Conservation (phyloP, 2,888 invertebrate species). For the Mesochorus sp. region DNA sequence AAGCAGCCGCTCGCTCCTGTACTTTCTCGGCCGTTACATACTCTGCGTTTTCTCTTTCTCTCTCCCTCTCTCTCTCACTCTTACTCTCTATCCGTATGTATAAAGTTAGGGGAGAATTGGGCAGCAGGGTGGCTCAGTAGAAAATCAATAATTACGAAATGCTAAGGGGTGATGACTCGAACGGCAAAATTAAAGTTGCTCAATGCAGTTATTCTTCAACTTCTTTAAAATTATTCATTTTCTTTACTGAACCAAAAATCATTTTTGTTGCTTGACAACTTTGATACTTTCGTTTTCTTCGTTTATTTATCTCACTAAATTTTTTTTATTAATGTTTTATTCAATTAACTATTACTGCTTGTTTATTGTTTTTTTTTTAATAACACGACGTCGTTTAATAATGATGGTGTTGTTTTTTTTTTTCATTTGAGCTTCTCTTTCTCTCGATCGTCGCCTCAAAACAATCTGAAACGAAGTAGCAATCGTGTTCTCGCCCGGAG, state of each 20-base stretch:
- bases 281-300: too few species aligned
- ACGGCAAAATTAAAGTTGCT: slow-evolving; percentile 81
- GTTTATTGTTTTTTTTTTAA: background rate
- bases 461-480: slow-evolving; percentile 47
- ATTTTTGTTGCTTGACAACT: background rate
- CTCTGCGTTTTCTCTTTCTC: slow-evolving; percentile 62
- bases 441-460: slow-evolving; percentile 37
- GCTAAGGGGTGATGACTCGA: slow-evolving; percentile 81
- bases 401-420: too few species aligned
- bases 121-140: slow-evolving; percentile 69
- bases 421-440: too few species aligned
- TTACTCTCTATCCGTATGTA: slow-evolving; percentile 66
- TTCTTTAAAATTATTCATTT: slow-evolving; percentile 2
- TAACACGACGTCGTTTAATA: too few species aligned
- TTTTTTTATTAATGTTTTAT: too few species aligned
- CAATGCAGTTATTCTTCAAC: slow-evolving; percentile 7
- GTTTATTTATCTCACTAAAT: too few species aligned
- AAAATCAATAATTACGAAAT: slow-evolving; percentile 82
- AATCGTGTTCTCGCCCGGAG: slow-evolving; percentile 42
- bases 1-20: slow-evolving; percentile 28
- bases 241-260: background rate
- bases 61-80: slow-evolving; percentile 68
- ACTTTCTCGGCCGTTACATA: slow-evolving; percentile 44
- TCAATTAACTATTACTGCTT: background rate
- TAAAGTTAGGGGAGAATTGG: slow-evolving; percentile 81